Percentiles rank a stretch among this genome's conserved stretches.
These are phyloP conservation scores for Mycteria americana DNA, from an alignment of 2,797 vertebrate genomes.

Conservation along the genomic window DNA sequence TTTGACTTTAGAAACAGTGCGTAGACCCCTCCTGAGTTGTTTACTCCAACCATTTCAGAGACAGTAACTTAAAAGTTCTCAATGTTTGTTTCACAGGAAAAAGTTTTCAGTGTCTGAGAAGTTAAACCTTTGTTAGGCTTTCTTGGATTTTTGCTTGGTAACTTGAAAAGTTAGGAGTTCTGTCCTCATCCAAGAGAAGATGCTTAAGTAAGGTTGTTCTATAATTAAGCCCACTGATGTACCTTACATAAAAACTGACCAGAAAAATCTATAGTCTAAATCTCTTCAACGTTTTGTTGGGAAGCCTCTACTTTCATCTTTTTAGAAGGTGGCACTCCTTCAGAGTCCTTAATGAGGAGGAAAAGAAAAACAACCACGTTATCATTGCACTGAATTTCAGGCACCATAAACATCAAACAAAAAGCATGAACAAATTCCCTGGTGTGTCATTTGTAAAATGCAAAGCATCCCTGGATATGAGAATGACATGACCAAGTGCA, in stretches of 20 bases:
- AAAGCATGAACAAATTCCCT: neutral
- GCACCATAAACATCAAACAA: neutral
- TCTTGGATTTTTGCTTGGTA: slow-evolving; percentile 81
- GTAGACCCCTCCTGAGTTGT: slow-evolving; percentile 90
- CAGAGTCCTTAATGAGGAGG: slow-evolving; percentile 83
- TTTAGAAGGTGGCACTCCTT: slow-evolving; percentile 90
- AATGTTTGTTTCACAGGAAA: slow-evolving; percentile 77
- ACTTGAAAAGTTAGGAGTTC: slow-evolving; percentile 78
- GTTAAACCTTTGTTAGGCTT: slow-evolving; percentile 71
- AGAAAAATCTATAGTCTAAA: slow-evolving; percentile 78
- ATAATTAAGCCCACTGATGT: slow-evolving; percentile 75
- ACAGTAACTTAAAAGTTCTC: slow-evolving; percentile 76
- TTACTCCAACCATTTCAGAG: slow-evolving; percentile 77
- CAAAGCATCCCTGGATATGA: neutral
- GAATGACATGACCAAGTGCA: neutral
- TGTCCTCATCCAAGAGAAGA: slow-evolving; percentile 74
- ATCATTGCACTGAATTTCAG: neutral
- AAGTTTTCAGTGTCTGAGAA: slow-evolving; percentile 81
- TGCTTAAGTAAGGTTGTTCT: slow-evolving; percentile 70
- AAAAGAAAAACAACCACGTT: slow-evolving; percentile 45
- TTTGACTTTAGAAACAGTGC: slow-evolving; percentile 93
- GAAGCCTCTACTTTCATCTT: slow-evolving; percentile 92
- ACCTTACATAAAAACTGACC: slow-evolving; percentile 75
- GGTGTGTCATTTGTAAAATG: neutral
- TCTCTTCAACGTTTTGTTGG: slow-evolving; percentile 90